Evolutionary conservation across 2,113 vertebrate genomes (phyloP), one percentile per base, ranked within the genome.

Genomic region (Psettodes erumei): DNA sequence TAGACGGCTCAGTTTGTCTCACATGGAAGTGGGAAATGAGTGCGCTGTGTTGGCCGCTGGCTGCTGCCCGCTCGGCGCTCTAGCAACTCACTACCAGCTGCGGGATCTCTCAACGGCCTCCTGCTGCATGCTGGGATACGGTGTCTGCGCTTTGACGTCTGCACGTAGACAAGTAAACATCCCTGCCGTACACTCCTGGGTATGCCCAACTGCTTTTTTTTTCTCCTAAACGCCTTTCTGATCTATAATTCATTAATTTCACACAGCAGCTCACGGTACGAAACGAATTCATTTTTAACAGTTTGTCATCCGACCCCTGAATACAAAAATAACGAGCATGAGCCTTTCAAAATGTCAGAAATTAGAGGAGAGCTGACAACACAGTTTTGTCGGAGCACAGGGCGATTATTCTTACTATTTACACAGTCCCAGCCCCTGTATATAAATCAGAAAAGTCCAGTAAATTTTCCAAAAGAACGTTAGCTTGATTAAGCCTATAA

Each of bases 91-190:
- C 92, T 89, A 81, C 75, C 86, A 92, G 88, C 85, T 88, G 91
- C 86, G 75, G 90, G 92, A 66, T 90, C 77, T 56, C 71, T 83
- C 68, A 1, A 71, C 82, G 91, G 91, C 90, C 92, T 91, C 91
- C 89, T 85, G 75, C 61, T 91, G 91, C 92, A 93, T 92, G 85
- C 85, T 55, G 92, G 92, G 92, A 91, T 71, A 80, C 80, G 28
- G 69, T 50, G 83, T 23, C 15, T 72, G 59, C 78, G 81, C 68
- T 59, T 63, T 87, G 87, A 93, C 90, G 90, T 87, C 55, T 9
- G 67, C 43, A 78, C 90, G 85, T 72, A 74, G 43, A 8, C 77
- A 55, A 81, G 86, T 81, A 84, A 90, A 89, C 86, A 83, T 78
- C 68, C 65, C 32, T 7, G 50, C 13, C 27, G 65, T 56, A 8